Evolutionary conservation across 2,888 invertebrate genomes (phyloP).

Genomic region (Gastrophysa polygoni): DNA sequence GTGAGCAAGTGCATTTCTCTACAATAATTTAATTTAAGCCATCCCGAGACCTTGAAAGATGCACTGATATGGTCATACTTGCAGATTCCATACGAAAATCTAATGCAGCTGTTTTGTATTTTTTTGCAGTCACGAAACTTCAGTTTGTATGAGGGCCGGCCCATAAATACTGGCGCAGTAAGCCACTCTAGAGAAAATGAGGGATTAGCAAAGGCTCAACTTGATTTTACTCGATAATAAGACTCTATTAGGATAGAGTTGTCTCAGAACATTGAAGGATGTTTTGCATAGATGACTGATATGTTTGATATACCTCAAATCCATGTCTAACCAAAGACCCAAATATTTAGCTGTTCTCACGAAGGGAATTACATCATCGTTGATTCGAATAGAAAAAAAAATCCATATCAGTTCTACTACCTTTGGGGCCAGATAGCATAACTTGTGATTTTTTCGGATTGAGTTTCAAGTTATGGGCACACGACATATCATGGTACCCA

Average conservation of each 20-base stretch:
- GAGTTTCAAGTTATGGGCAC: background rate
- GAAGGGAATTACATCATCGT: background rate
- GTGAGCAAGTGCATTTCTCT: background rate
- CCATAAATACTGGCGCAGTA: background rate
- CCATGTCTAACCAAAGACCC: background rate
- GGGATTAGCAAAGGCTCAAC: background rate
- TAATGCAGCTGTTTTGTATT: background rate
- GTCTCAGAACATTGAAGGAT: background rate
- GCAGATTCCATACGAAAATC: too few species aligned
- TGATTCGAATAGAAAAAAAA: background rate
- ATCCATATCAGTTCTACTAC: background rate
- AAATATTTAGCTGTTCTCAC: too few species aligned
- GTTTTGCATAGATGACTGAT: background rate
- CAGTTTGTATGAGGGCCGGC: background rate
- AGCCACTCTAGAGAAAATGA: background rate
- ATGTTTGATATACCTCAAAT: background rate
- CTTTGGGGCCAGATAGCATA: background rate
- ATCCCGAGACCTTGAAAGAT: background rate
- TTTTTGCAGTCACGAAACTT: background rate
- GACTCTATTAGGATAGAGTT: background rate
- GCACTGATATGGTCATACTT: too few species aligned
- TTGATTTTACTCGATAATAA: background rate
- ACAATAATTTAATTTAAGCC: background rate
- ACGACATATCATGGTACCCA: background rate
- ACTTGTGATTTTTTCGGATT: background rate